These are phyloP conservation scores for Trematomus loennbergii DNA, from an alignment of 2,113 vertebrate genomes.

Conservation along the genomic window DNA sequence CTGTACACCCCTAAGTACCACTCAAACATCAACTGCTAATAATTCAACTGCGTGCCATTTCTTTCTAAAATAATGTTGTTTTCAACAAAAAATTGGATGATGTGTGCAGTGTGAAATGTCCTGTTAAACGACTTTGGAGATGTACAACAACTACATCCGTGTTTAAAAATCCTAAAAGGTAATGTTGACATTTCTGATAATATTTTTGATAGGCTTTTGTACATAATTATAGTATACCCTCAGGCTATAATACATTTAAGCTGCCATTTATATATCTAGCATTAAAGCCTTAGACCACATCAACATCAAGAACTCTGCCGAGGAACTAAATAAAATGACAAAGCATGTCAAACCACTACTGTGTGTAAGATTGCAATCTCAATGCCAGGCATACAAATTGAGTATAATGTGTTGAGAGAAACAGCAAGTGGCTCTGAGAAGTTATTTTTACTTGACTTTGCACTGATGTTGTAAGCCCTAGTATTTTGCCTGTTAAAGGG, in stretches of 20 bases:
- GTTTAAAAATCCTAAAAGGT: no score
- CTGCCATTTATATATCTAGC: not conserved
- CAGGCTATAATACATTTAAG: not conserved
- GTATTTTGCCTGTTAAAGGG: not conserved
- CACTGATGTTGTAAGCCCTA: not conserved
- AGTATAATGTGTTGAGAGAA: not conserved
- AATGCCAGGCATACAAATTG: constrained; percentile 1
- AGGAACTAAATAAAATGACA: not conserved
- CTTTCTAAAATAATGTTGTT: no score
- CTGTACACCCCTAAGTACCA: no score
- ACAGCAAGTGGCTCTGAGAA: not conserved
- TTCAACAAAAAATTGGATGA: no score
- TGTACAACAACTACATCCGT: no score
- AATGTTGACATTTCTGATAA: no score
- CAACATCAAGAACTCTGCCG: not conserved
- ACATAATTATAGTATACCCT: not conserved
- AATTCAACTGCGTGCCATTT: no score
- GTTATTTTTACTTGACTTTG: not conserved
- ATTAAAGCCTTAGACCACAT: not conserved
- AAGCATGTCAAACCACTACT: not conserved
- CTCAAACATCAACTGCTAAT: no score
- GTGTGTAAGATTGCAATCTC: no score
- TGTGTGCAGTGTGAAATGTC: no score
- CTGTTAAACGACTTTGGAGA: no score
- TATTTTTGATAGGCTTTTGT: no score